Evolutionary conservation across 1,140 invertebrate genomes (phyloP), one percentile per base, ranked within the genome.

Genomic region (Cataglyphis hispanica): DNA sequence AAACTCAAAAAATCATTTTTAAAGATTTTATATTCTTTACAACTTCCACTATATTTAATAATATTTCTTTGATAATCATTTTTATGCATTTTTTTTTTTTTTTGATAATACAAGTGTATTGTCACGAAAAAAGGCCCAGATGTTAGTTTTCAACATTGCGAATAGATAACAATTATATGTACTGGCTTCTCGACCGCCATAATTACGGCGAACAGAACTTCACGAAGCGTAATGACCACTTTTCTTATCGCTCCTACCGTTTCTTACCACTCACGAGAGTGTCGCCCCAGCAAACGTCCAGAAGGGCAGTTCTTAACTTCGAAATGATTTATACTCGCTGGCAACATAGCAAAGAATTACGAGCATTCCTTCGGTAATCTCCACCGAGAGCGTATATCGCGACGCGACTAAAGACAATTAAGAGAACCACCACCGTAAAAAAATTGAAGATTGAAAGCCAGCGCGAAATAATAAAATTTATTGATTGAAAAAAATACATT

Each of bases 251-350:
- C 40, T 40, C 56, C 19, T 5, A 40, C 5, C 64, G 77, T 72
- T 86, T 83, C 67, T 83, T 83, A 74, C 53, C 37, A 13, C 53
- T 40, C 13, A 37, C 3, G 46, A 75, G 66, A 83, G 58, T 70
- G 77, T 86, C 53, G 56, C 63, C 31, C 25, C 37, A 60, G 46
- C 25, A 56, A 80, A 64, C 60, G 60, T 85, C 61, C 37, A n/a
- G n/a, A 2, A 37, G 76, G 43, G 31, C 46, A 63, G 63, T 77
- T 77, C 58, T 34, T 66, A 53, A 40, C 63, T 22, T 19, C 63
- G 37, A 78, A 58, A 85, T 81, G 84, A 85, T 85, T 85, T 85
- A 85, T 85, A 69, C 37, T 8, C 50, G n/a, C 40, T 27, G 76
- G 27, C 53, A 67, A 60, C 74, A 7, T 58, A 60, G 50, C 10